Conservation (phyloP, 2,797 vertebrate genomes). For the Diglossa cyanea region DNA sequence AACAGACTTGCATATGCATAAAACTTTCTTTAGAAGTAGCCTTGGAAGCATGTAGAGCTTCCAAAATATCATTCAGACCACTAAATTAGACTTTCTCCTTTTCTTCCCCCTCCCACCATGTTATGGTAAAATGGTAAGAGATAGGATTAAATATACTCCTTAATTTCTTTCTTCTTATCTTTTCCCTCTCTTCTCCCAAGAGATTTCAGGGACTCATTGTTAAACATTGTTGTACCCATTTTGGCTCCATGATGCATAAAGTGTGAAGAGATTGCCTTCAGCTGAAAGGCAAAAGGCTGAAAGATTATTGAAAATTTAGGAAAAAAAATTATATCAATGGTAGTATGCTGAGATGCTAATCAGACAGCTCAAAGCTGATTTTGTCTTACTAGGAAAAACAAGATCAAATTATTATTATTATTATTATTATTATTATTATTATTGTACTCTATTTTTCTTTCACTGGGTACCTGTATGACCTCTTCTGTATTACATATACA, state of each 20-base stretch:
- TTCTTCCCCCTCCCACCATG: not conserved
- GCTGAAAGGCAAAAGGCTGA: not conserved
- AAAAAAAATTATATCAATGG: not conserved
- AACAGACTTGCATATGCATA: constrained; percentile 29
- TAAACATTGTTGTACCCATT: not conserved
- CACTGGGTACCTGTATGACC: not conserved
- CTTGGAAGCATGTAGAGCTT: constrained; percentile 1
- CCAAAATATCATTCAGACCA: not conserved
- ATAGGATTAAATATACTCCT: not conserved
- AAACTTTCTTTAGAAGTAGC: constrained; percentile 39
- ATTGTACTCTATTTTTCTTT: not conserved
- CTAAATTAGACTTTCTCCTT: constrained; percentile 5
- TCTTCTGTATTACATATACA: not conserved
- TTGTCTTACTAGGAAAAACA: not conserved
- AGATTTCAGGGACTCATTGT: not conserved
- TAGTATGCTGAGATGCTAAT: not conserved
- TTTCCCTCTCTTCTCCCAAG: not conserved
- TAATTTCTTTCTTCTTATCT: not conserved
- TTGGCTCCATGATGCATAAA: not conserved
- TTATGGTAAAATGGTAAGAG: not conserved
- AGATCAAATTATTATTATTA: fast-evolving
- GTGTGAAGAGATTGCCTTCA: not conserved
- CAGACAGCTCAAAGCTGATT: not conserved
- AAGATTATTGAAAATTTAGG: not conserved
- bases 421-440: not conserved